Evolutionary conservation across 1,140 invertebrate species (phyloP).

Genomic region (Aleiodes sp.): DNA sequence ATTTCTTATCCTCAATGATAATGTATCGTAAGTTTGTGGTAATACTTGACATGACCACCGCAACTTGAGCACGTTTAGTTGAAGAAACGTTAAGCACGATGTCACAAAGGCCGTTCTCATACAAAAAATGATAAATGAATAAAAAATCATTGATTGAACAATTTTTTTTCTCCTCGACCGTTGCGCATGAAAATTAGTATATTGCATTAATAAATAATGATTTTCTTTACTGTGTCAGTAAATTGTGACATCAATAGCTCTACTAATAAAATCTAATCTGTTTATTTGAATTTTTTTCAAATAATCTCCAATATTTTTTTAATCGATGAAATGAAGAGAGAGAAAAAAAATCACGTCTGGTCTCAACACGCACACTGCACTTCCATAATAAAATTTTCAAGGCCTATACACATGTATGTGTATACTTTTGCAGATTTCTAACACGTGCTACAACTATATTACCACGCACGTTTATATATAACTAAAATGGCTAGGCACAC

Average conservation of each 20-base stretch:
- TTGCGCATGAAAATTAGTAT: too few relatives aligned
- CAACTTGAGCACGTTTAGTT: neutral
- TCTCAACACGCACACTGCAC: neutral
- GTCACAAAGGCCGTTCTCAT: neutral
- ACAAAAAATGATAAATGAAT: neutral
- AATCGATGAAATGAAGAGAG: neutral
- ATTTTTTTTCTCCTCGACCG: too few relatives aligned
- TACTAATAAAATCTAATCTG: neutral
- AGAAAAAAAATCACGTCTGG: neutral
- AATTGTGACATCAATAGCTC: too few relatives aligned
- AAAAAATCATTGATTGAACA: neutral
- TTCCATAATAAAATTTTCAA: neutral
- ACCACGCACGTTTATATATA: conserved; percentile 22
- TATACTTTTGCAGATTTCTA: neutral
- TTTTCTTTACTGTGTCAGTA: too few relatives aligned
- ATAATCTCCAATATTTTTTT: neutral
- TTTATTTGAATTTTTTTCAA: neutral
- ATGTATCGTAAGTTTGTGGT: neutral
- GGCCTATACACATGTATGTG: neutral
- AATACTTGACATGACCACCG: conserved; percentile 9
- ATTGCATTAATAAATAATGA: too few relatives aligned
- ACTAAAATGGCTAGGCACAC: conserved; percentile 10
- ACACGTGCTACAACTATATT: conserved; percentile 11
- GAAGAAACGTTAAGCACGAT: neutral
- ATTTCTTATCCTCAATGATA: too few relatives aligned